Base-by-base conservation (phyloP, 2,888 invertebrate genomes). In the Stenolophus ochropezus region DNA sequence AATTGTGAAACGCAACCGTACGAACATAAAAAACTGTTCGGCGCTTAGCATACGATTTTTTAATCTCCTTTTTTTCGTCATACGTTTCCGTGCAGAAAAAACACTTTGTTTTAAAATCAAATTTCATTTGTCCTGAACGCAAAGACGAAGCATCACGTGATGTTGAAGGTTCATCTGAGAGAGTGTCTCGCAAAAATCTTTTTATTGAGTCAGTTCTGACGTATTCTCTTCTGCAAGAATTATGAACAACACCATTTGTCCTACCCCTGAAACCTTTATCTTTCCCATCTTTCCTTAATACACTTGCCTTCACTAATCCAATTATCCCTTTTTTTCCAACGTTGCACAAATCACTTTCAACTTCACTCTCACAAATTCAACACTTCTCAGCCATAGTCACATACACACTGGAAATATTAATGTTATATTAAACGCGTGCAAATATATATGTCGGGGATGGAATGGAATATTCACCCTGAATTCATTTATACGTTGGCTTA, bases 301-400 rank as follows among this genome's bases (percentile, higher is more conserved):
- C 42, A 61, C 78, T 78, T 61, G 78, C 65, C 14, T 49, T 65
- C 49, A 78, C 33, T 33, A 78, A 78, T 65, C 53, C 53, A 14
- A 16, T 27, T 58, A 23, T 58, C 23, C 27, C 27, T 27, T 27
- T 27, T 27, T 27, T 8, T 27, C 58, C 20, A 11, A 58, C 16
- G 58, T 58, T 58, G 16, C 58, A 58, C 58, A 58, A 58, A 58
- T 58, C 58, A 23, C 58, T 58, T 58, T 58, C 16, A 58, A 58
- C 58, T 58, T 58, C 58, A 16, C 16, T 16, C 16, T 58, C 58
- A 58, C 58, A 58, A 58, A 58, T 58, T 58, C 4, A 58, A 58
- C 23, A 58, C 58, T 58, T 58, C 16, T 58, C 21, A 58, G 58
- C 58, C 58, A 58, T 58, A 58, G 58, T 58, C 58, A 58, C 58